Base-by-base conservation (phyloP, 2,888 invertebrate genomes). In the Lathronympha strigana region DNA sequence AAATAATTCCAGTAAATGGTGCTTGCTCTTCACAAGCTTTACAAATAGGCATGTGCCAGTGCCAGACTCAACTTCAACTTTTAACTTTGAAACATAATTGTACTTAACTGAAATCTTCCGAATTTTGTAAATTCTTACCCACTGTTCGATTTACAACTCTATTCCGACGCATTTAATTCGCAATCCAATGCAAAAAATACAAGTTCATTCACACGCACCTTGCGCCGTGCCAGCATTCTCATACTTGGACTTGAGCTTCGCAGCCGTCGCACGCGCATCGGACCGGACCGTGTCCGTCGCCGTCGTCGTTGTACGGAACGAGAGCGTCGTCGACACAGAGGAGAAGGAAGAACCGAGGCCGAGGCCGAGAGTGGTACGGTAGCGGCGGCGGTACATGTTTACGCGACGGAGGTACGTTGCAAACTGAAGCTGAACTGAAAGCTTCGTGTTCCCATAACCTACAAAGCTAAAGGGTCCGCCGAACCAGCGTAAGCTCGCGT, bases 171-270 rank as follows among this genome's bases (percentile, higher is more conserved):
- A 21, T 19, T 13, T 21, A 5, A n/a, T n/a, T n/a, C n/a, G n/a
- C n/a, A n/a, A n/a, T n/a, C n/a, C n/a, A n/a, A n/a, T n/a, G n/a
- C n/a, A n/a, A 50, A 15, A 15, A 23, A 50, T 6, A 21, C 58
- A 61, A 67, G 70, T 73, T 19, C 72, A 71, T 72, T 71, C 68
- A 69, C 67, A 71, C 73, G 75, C 79, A 92, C 91, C 92, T 91
- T 91, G 91, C 63, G 92, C 90, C 53, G 90, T 91, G 67, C 91
- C 91, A 72, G 90, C 87, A 72, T 77, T 92, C 74, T 91, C 91
- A 75, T 92, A 91, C 82, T 91, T 91, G 64, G 91, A 82, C 76
- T 92, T 91, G 70, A 91, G 82, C 70, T 91, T 92, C 54, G 92
- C 92, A n/a, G 91, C 91, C 0, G 90, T 91, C 64, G 92, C 91